Percentiles rank a stretch among this genome's conserved stretches.
phyloP scores from a whole-genome alignment of 2,888 invertebrate species.

The Penaeus monodon region DNA sequence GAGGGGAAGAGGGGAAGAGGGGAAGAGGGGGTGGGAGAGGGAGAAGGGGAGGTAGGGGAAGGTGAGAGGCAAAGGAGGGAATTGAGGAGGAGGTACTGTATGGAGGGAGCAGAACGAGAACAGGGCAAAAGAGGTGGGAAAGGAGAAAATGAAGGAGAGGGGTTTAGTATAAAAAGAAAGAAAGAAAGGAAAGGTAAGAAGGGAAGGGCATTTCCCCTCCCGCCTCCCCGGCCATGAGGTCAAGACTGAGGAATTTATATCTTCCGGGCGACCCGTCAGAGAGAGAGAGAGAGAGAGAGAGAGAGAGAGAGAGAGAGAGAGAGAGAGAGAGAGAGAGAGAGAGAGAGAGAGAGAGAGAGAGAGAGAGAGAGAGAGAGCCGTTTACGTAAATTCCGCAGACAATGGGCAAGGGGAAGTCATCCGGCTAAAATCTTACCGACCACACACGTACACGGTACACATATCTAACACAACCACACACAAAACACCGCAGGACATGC shows the following conservation, averaged over 20 bases:
- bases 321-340: constrained; percentile 10
- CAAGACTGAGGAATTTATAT: too few species aligned
- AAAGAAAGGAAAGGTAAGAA: background rate
- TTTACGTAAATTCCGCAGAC: too few species aligned
- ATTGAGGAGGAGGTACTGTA: background rate
- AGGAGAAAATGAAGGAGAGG: too few species aligned
- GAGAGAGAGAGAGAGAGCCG: too few species aligned
- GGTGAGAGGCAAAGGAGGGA: background rate
- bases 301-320: background rate
- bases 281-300: background rate
- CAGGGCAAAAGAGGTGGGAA: background rate
- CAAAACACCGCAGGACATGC: too few species aligned
- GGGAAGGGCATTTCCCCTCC: too few species aligned
- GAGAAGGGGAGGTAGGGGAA: constrained; percentile 18
- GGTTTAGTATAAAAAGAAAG: background rate
- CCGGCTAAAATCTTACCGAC: too few species aligned
- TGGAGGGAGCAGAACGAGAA: background rate
- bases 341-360: background rate
- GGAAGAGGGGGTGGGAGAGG: constrained; percentile 1
- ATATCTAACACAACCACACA: too few species aligned
- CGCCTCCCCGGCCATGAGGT: too few species aligned
- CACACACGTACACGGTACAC: too few species aligned
- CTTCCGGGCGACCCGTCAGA: background rate
- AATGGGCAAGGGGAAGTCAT: too few species aligned
- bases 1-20: background rate